phyloP scores from a whole-genome alignment of 2,888 invertebrate genomes.

The Panopea generosa region DNA sequence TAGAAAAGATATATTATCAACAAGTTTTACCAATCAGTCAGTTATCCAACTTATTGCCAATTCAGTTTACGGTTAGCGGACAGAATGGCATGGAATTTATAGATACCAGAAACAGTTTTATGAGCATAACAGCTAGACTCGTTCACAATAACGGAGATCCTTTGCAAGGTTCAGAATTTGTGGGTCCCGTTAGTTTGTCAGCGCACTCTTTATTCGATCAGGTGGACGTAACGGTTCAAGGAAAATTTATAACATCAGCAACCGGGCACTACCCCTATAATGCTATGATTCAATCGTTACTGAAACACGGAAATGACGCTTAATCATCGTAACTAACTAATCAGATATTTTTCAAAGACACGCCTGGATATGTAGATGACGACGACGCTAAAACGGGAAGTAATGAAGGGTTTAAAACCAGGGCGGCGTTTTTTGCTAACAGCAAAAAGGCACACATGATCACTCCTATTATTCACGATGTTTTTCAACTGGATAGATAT shows the following conservation, averaged over 20 bases:
- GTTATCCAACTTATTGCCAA: slow-evolving; percentile 21
- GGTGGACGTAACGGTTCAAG: slow-evolving; percentile 26
- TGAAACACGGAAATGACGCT: slow-evolving; percentile 12
- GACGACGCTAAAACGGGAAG: too few relatives aligned
- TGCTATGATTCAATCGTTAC: slow-evolving; percentile 39
- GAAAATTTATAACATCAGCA: too few relatives aligned
- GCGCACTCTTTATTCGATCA: slow-evolving; percentile 46
- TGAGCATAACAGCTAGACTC: slow-evolving; percentile 2
- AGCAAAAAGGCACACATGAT: neutral
- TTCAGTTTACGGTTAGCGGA: slow-evolving; percentile 18
- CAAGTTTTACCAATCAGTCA: too few relatives aligned
- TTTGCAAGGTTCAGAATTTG: too few relatives aligned
- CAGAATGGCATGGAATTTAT: slow-evolving; percentile 26
- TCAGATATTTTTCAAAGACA: slow-evolving; percentile 20
- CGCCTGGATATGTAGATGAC: too few relatives aligned
- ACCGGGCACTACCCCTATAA: slow-evolving; percentile 54
- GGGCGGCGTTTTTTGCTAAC: too few relatives aligned
- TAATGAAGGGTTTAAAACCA: too few relatives aligned
- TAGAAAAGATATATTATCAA: slow-evolving; percentile 19
- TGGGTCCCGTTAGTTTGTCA: neutral
- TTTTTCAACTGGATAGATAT: slow-evolving; percentile 3
- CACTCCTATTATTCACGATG: slow-evolving; percentile 1
- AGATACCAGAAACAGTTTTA: too few relatives aligned
- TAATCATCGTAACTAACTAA: slow-evolving; percentile 9
- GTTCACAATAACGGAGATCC: slow-evolving; percentile 3